Percentiles rank a stretch among this genome's conserved stretches.
phyloP scores from a whole-genome alignment of 2,888 invertebrate species.

The Tillus elongatus region DNA sequence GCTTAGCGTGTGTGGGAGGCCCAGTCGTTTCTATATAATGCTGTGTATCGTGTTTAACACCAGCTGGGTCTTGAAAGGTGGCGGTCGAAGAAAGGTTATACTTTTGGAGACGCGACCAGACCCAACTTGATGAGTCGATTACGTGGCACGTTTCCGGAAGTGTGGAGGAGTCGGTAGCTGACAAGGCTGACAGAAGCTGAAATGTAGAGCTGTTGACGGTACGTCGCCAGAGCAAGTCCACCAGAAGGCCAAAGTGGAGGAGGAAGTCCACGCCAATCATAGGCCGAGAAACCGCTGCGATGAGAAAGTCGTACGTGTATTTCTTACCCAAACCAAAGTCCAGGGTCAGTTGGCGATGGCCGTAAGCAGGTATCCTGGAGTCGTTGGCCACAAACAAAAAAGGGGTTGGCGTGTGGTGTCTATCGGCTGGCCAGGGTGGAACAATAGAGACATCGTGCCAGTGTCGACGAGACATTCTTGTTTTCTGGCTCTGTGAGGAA shows the following conservation, averaged over 20 bases:
- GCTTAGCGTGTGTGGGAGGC: slow-evolving; percentile 1
- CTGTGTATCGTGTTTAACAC: slow-evolving; percentile 2
- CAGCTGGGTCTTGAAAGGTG: neutral
- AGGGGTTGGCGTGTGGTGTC: too few species aligned
- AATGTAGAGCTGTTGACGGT: slow-evolving; percentile 1
- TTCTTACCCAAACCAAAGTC: neutral
- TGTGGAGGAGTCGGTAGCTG: neutral
- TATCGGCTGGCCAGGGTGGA: too few species aligned
- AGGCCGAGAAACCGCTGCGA: neutral
- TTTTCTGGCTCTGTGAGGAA: too few species aligned
- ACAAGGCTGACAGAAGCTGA: neutral
- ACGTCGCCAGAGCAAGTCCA: neutral
- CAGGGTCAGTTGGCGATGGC: neutral
- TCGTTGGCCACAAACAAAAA: too few species aligned
- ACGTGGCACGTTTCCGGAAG: neutral
- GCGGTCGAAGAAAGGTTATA: neutral
- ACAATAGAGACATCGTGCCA: too few species aligned
- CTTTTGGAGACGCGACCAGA: neutral
- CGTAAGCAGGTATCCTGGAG: neutral
- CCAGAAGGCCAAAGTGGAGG: neutral
- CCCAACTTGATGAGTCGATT: neutral
- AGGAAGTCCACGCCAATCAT: neutral
- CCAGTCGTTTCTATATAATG: slow-evolving; percentile 6
- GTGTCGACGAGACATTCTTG: too few species aligned
- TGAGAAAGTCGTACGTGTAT: neutral